Conservation (phyloP, 1,140 invertebrate species). For the Drosophila lacertosa region DNA sequence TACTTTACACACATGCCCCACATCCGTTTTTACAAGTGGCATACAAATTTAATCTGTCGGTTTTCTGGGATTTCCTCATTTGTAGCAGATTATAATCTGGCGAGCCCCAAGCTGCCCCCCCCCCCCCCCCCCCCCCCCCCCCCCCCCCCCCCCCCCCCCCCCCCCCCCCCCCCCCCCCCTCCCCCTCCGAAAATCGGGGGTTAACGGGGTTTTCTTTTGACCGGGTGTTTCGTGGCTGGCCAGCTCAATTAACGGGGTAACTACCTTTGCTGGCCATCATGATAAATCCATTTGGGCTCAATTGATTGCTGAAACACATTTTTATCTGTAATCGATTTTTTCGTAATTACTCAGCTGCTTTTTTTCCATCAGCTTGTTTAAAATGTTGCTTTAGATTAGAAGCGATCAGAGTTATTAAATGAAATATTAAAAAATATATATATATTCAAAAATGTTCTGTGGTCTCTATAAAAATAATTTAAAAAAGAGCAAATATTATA, state of each 20-base stretch:
- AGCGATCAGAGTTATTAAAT: no score
- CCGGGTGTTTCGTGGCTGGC: background rate
- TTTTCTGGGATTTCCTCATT: constrained; percentile 77
- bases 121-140: background rate
- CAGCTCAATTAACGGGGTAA: constrained; percentile 4
- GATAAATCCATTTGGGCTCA: constrained; percentile 8
- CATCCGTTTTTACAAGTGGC: constrained; percentile 66
- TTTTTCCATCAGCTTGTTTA: no score
- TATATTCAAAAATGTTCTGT: no score
- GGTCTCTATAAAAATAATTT: no score
- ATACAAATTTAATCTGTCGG: constrained; percentile 80
- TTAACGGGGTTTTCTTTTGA: background rate
- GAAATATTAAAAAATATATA: no score
- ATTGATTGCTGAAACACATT: background rate
- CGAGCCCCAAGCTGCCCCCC: background rate
- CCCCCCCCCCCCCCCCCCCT: background rate
- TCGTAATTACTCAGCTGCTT: background rate
- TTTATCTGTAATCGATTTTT: background rate
- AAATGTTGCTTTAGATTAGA: no score
- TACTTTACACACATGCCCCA: constrained; percentile 69
- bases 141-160: background rate
- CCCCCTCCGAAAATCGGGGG: no score
- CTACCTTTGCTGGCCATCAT: constrained; percentile 7
- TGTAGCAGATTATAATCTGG: constrained; percentile 75
- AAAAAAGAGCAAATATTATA: no score